Evolutionary conservation across 2,888 invertebrate genomes (phyloP), one percentile per base, ranked within the genome.

Genomic region (Euzophera pinguis): DNA sequence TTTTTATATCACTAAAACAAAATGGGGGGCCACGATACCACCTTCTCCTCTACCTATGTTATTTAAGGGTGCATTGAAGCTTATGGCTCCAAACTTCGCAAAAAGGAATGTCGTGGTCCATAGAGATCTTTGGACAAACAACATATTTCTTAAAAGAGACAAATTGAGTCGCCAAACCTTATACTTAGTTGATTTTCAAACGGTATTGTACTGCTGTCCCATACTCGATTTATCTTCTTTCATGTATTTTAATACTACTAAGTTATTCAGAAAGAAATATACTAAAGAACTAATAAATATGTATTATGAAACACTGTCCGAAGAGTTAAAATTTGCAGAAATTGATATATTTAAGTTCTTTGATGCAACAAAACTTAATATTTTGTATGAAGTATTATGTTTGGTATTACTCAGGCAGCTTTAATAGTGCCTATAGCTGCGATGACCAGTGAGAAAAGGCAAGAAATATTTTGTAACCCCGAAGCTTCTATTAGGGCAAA

Each of bases 121-220:
- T 65, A 89, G 92, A 0, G 93, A 93, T 73, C 75, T 93, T 22
- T 93, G 93, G 93, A 78, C 84, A 0, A 93, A 93, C 64, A 93
- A 93, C 63, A 78, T 93, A 42, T 87, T 93, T 72, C 82, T 93
- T 14, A 85, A 81, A 61, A 71, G 66, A 39, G 53, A 67, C 2
- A 56, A 73, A 12, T 63, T 80, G 0, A 66, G 65, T 5, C 84
- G 84, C 1, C 78, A 91, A 1, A 90, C 92, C 37, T 67, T 93
- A 27, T 70, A n/a, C n/a, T n/a, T 95, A 32, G 91, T 95, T 4
- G 95, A 95, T 71, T 95, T 91, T 65, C 95, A 95, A 73, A 84
- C 94, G 45, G 87, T 92, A 0, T 75, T 94, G 9, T 95, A 95
- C 65, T 85, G 90, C 3, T 92, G 94, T 0, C 93, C 94, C 0